A percentile compares a stretch with the other conserved stretches of the same genome.
Conservation (phyloP, 2,888 invertebrate species). For the Trissolcus japonicus region DNA sequence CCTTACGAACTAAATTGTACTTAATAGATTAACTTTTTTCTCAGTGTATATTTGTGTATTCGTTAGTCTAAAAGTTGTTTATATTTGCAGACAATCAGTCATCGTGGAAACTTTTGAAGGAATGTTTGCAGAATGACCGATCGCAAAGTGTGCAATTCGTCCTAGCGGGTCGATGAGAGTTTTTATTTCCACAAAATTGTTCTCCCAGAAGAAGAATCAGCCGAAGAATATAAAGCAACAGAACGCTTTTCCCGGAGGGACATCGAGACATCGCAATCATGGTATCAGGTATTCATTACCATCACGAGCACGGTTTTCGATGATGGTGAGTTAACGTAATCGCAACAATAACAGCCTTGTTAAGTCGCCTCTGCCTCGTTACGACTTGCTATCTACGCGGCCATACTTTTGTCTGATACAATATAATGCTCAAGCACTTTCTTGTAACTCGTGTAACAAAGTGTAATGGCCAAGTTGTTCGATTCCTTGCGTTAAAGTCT, state of each 20-base stretch:
- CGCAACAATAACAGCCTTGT: slow-evolving; percentile 69
- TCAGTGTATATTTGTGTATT: too few relatives aligned
- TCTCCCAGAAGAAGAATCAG: slow-evolving; percentile 32
- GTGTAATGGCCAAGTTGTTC: slow-evolving; percentile 61
- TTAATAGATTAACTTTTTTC: too few relatives aligned
- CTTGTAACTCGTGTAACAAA: slow-evolving; percentile 62
- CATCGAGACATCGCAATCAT: slow-evolving; percentile 59
- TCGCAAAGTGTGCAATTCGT: not conserved
- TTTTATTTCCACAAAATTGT: slow-evolving; percentile 25
- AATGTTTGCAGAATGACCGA: not conserved
- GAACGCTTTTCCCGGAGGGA: slow-evolving; percentile 58
- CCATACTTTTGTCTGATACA: slow-evolving; percentile 50
- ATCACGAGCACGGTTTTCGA: slow-evolving; percentile 61
- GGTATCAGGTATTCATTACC: slow-evolving; percentile 65
- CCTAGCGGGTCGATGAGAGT: slow-evolving; percentile 24
- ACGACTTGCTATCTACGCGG: slow-evolving; percentile 57
- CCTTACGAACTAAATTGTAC: too few relatives aligned
- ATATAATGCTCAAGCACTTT: slow-evolving; percentile 55
- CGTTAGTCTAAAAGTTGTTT: too few relatives aligned
- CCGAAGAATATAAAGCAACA: slow-evolving; percentile 51
- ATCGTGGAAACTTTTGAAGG: too few relatives aligned
- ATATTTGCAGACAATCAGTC: too few relatives aligned
- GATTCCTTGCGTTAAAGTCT: slow-evolving; percentile 54
- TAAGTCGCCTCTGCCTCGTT: slow-evolving; percentile 65
- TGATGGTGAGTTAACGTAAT: slow-evolving; percentile 66